These are phyloP conservation scores for Rhinogobio ventralis DNA, from an alignment of 2,797 vertebrate species.

Conservation along the genomic window DNA sequence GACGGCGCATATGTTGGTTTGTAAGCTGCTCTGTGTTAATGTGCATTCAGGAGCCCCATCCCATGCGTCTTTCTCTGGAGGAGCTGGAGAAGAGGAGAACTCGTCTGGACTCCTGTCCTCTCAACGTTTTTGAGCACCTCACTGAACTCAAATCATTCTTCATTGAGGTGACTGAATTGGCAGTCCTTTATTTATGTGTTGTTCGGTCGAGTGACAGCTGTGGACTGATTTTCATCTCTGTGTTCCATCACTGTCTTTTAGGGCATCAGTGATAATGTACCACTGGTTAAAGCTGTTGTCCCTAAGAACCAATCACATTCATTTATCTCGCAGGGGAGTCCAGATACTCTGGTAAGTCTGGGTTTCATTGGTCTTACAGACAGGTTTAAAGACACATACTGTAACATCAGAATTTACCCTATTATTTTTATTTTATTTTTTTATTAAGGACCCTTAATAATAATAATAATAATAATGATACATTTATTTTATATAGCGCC, in stretches of 20 bases:
- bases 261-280: conserved; percentile 93
- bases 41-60: conserved; percentile 74
- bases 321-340: conserved; percentile 96
- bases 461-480: too few species aligned
- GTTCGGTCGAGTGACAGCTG: not conserved
- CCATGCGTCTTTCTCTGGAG: conserved; percentile 88
- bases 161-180: conserved; percentile 84
- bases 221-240: conserved; percentile 19
- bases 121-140: conserved; percentile 92
- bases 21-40: not conserved
- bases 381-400: not conserved
- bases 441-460: too few species aligned
- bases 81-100: conserved; percentile 88
- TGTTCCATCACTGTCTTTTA: conserved; percentile 66
- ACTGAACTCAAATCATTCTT: conserved; percentile 95
- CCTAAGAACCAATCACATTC: conserved; percentile 94
- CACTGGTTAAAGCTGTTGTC: conserved; percentile 89
- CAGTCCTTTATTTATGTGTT: not conserved
- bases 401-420: not conserved
- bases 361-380: not conserved
- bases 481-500: too few species aligned
- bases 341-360: conserved; percentile 86
- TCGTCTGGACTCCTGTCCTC: conserved; percentile 84
- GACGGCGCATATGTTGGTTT: not conserved
- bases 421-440: not conserved